phyloP scores from a whole-genome alignment of 2,888 invertebrate species.

The Glyphotaelius pellucidus region DNA sequence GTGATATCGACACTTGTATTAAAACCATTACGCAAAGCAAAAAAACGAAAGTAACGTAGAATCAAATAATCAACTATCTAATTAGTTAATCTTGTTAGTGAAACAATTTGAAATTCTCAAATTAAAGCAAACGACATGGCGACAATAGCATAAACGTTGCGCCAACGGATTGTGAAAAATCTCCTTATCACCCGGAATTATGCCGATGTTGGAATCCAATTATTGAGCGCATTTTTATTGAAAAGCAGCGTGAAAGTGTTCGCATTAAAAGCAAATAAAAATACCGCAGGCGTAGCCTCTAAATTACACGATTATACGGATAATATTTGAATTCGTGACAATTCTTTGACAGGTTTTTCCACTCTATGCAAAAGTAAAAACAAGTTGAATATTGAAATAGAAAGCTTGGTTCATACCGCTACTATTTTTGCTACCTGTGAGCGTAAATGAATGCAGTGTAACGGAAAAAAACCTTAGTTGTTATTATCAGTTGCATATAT shows the following conservation, averaged over 20 bases:
- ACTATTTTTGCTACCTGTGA: no score
- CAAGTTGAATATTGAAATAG: no score
- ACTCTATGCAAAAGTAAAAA: no score
- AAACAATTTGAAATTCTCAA: not conserved
- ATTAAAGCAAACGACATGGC: not conserved
- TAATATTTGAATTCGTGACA: no score
- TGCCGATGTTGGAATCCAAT: not conserved
- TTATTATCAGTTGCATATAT: no score
- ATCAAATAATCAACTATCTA: not conserved
- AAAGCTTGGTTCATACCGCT: no score
- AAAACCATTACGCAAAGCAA: not conserved
- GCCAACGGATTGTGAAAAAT: not conserved
- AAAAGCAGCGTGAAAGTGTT: conserved; percentile 8
- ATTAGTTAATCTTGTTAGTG: not conserved
- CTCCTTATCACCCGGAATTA: not conserved
- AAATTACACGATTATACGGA: not conserved
- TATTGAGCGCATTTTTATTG: not conserved
- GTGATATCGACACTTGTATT: no score
- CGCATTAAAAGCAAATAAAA: conserved; percentile 10
- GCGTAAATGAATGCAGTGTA: no score
- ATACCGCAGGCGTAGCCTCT: not conserved
- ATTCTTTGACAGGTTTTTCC: no score
- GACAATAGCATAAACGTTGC: not conserved
- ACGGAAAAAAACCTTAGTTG: no score
- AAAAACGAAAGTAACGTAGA: not conserved